Base-by-base conservation (phyloP, 2,797 vertebrate genomes). In the Hapalemur alaotrensis region DNA sequence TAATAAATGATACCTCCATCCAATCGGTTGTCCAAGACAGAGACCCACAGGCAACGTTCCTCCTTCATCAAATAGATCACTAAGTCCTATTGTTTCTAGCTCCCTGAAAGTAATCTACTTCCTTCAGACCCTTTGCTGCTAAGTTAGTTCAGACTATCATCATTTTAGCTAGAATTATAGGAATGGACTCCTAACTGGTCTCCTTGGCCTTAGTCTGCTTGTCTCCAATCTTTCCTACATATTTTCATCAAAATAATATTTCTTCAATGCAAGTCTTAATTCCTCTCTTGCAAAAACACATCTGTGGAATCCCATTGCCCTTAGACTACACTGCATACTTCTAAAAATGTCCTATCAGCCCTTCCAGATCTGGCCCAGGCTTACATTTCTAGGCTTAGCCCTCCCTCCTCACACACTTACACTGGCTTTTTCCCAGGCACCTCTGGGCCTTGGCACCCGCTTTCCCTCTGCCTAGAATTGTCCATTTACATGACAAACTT, bases 61-160 rank as follows among this genome's bases (percentile, higher is more conserved):
- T 82, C 46, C 17, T 48, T 87, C 8, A 46, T 28, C 3, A 70
- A 69, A 48, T 4, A 28, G 12, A 95, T 73, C 61, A 48, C 67
- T 70, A 92, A 76, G 23, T 87, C 52, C 43, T 69, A 63, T 11
- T 67, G 76, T 63, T 63, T 93, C 8, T 70, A 4, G 78, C 8
- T 67, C 15, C 50, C 22, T 50, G 4, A 75, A 89, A 61, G n/a
- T 22, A 89, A 96, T 46, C 30, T 6, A 76, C n/a, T 94, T 96
- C 13, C 50, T 69, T 67, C n/a, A 38, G 50, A n/a, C 5, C 22
- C 14, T 38, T 6, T 22, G 4, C 46, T 30, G 25, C 18, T 52
- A 69, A 43, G 5, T 72, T 82, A 88, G 8, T 59, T 85, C 67
- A 89, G 50, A 38, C 4, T 23, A 91, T 50, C 38, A 13, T 76